Base-by-base conservation (phyloP, 2,888 invertebrate genomes). In the Cheilosia scutellata region DNA sequence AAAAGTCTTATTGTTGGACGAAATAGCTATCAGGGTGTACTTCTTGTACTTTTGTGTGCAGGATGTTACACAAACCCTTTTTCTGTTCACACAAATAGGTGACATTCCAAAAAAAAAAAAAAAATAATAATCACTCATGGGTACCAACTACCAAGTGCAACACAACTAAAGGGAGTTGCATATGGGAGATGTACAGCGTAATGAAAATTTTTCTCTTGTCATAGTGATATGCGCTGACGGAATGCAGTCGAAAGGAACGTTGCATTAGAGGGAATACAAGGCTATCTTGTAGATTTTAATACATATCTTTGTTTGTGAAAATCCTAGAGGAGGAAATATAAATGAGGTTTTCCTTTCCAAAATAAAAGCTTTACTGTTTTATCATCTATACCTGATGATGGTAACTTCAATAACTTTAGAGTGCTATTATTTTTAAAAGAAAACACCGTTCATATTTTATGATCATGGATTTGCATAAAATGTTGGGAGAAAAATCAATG, bases 151-250 rank as follows among this genome's bases (percentile, higher is more conserved):
- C 11, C 4, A 27, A 27, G 11, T 29, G 9, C 2, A 49, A 4
- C 4, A 7, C 11, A 9, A 6, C 20, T 2, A 29, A 3, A 11
- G 20, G 33, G 11, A n/a, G 75, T 31, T 57, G 65, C 20, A 47
- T 51, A 55, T 63, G 62, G 27, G 20, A 53, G 53, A 53, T 42
- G 62, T 53, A 20, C 2, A 31, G 44, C 55, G 29, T 42, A 66
- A 75, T 75, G 57, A 49, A 75, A 66, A 4, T 58, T 66, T n/a
- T n/a, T 57, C 40, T 75, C 7, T 16, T 66, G 63, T 51, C 40
- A 44, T 37, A 27, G 33, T 49, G 42, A 58, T 58, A 20, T 47
- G 49, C 75, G 20, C 58, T 37, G 75, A 75, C 9, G 57, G 40
- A 75, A 58, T 58, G 58, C 58, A 58, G 20, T 37, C 37, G 37